Conservation (phyloP, 2,113 vertebrate genomes). For the Delphinus delphis region DNA sequence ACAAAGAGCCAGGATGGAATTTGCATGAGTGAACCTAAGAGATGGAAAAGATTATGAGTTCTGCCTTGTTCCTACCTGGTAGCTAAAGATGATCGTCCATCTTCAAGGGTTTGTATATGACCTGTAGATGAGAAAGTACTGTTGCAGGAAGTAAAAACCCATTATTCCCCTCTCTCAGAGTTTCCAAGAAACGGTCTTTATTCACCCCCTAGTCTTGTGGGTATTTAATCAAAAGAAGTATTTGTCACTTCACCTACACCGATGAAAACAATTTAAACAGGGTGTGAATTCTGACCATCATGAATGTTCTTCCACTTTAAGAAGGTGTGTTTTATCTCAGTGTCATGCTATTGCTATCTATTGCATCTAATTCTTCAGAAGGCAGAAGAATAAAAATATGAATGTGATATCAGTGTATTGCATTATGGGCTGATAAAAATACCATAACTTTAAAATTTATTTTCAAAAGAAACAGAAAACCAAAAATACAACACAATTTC, state of each 20-base stretch:
- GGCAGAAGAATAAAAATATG: neutral
- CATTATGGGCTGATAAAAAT: neutral
- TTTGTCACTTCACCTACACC: constrained; percentile 67
- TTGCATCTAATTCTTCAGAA: neutral
- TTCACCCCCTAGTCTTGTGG: constrained; percentile 40
- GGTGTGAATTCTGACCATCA: constrained; percentile 66
- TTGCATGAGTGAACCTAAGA: neutral
- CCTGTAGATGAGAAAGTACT: neutral
- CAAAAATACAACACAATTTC: neutral
- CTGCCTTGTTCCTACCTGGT: neutral
- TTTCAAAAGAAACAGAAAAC: neutral
- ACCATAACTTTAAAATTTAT: neutral
- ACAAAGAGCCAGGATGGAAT: neutral
- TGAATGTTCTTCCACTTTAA: constrained; percentile 69
- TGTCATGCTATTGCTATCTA: neutral
- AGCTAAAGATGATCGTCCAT: neutral
- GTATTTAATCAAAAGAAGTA: constrained; percentile 67
- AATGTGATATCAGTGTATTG: constrained; percentile 40
- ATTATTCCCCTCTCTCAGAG: neutral
- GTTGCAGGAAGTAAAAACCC: neutral
- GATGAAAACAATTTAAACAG: constrained; percentile 73
- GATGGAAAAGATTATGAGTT: neutral
- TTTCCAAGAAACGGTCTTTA: constrained; percentile 24
- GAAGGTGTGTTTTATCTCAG: constrained; percentile 43
- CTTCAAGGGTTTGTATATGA: neutral